Percentiles rank a stretch among this genome's conserved stretches.
Evolutionary conservation across 2,113 vertebrate genomes (phyloP).

Genomic region (Corythornis cristatus): DNA sequence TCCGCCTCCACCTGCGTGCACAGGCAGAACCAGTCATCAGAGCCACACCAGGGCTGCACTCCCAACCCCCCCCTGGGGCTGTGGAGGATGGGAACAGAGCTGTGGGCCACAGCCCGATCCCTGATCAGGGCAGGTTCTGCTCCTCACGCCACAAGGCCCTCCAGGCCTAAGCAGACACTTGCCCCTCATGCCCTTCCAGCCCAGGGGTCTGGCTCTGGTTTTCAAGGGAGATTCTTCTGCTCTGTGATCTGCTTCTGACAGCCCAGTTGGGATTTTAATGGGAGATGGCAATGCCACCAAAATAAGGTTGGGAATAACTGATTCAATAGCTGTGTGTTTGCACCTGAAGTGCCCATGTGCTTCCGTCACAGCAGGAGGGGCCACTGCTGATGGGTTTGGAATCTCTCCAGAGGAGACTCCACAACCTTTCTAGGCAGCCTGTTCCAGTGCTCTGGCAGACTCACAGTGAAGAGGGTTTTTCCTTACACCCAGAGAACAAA

Average conservation of each 20-base stretch:
- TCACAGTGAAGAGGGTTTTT: not conserved
- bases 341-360: not conserved
- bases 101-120: accelerated
- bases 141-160: not conserved
- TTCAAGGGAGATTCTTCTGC: not conserved
- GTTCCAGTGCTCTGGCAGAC: not conserved
- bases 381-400: not conserved
- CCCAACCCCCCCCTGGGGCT: not conserved
- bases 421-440: not conserved
- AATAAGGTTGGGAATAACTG: not conserved
- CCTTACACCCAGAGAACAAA: conserved; percentile 14
- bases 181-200: not conserved
- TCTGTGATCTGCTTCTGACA: not conserved
- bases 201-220: accelerated
- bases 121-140: accelerated
- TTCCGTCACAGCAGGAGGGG: not conserved
- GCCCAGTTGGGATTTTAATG: not conserved
- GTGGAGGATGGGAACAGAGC: not conserved
- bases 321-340: not conserved
- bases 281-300: not conserved
- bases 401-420: not conserved
- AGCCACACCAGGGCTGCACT: no score
- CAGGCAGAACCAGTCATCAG: not conserved
- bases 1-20: conserved; percentile 91
- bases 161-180: not conserved